Evolutionary conservation across 2,888 invertebrate genomes (phyloP), one percentile per base, ranked within the genome.

Genomic region (Ophion ellenae): DNA sequence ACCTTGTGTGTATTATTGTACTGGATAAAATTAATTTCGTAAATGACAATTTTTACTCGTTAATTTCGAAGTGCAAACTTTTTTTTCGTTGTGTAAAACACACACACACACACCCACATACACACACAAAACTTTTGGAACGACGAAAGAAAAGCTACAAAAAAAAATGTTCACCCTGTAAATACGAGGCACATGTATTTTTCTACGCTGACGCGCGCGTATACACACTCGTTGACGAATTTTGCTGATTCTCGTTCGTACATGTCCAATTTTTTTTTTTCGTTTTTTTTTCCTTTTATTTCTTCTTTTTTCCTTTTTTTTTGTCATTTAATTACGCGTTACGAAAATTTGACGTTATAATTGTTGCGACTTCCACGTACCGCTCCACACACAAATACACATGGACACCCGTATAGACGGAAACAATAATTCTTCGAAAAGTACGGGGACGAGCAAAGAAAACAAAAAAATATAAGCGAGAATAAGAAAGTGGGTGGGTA

Each of bases 181-280:
- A 87, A 91, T 91, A 90, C 85, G 71, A 89, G 89, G 89, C 88
- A 47, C 47, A 89, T 87, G 85, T 91, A 91, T 91, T 92, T 91
- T 92, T 91, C 89, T 92, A 91, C 89, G 88, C 91, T 91, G 32
- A 24, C 88, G 84, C 84, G 88, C 81, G 87, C 89, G 88, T 87
- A 87, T 88, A 87, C 28, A 10, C 45, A 70, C 32, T 86, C 88
- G 88, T 86, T 75, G 40, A 78, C 10, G 11, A 67, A 77, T 91
- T 91, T 89, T 87, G 88, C 82, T 83, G 24, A 73, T 80, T 76
- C 82, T 76, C 73, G 75, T 82, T 20, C 76, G 6, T 40, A 40
- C 40, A 40, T 40, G 67, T 63, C 70, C 45, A n/a, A 64, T 64
- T 32, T 57, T 47, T 74, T 74, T 7, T 47, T 47, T 61, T 63